Percentiles rank a stretch among this genome's conserved stretches.
These are phyloP conservation scores for Hypotaenidia okinawae DNA, from an alignment of 2,797 vertebrate species.

Conservation along the genomic window DNA sequence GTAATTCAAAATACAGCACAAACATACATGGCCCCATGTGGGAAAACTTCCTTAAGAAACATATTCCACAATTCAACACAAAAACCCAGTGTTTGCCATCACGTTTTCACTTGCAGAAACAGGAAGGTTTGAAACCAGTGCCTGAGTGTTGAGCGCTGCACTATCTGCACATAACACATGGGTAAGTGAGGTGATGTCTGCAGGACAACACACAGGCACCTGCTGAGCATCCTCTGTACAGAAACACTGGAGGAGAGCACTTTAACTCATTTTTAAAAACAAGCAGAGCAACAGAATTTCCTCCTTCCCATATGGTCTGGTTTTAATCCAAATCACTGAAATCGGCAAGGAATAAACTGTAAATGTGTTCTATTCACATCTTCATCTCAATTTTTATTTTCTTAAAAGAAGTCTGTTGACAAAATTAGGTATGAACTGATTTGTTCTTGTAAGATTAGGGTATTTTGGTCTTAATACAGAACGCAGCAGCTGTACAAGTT, in stretches of 20 bases:
- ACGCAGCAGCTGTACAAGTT: not conserved
- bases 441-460: not conserved
- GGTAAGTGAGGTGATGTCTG: not conserved
- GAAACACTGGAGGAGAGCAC: not conserved
- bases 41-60: not conserved
- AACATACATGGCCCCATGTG: rapidly evolving
- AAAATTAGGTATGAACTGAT: not conserved
- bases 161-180: not conserved
- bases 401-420: not conserved
- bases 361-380: not conserved
- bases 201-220: not conserved
- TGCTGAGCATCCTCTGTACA: not conserved
- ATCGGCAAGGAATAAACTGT: not conserved
- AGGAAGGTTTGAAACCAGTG: not conserved
- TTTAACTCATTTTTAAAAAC: not conserved
- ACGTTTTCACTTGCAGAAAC: not conserved
- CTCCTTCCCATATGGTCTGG: not conserved
- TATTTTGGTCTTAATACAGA: not conserved
- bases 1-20: not conserved
- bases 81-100: not conserved
- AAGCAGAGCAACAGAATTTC: not conserved
- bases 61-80: not conserved
- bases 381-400: not conserved
- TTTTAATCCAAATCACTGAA: not conserved
- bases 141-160: not conserved